Base-by-base conservation (phyloP, 2,113 vertebrate species). In the Taurulus bubalis region DNA sequence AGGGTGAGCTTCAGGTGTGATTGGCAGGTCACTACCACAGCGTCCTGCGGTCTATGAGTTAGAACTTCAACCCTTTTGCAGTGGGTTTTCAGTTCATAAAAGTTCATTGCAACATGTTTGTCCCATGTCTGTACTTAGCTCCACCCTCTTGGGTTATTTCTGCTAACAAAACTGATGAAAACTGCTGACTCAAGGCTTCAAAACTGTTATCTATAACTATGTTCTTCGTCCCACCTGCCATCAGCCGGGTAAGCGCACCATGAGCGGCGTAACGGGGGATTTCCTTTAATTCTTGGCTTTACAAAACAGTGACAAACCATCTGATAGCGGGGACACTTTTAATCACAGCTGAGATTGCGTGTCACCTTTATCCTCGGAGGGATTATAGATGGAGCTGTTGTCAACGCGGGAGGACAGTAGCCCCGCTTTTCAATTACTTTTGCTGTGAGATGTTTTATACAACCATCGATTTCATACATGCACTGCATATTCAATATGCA, bases 321-420 rank as follows among this genome's bases (percentile, higher is more conserved):
- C 34, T 16, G 51, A 69, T 38, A 45, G 22, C 51, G 32, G 40
- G 51, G 56, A 64, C 75, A 63, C 59, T 60, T 81, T 62, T 60
- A 84, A 89, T 82, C 81, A 82, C 45, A 32, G 66, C 38, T 80
- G 72, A 85, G 77, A 79, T 78, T 60, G 58, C 24, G 3, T 24
- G 77, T 63, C 81, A 69, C 51, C 60, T 55, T 72, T 58, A 36
- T 84, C 75, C 77, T 71, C 32, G 0, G 71, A 76, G 77, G 49
- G 16, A 73, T 85, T 78, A 64, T 30, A 69, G 55, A 63, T 56
- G 71, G 71, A 55, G 47, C 53, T 62, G 77, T 66, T 66, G 70
- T 75, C 73, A 73, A 30, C 15, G 51, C 24, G 34, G 55, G 18
- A 67, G 40, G 49, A 84, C 40, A 62, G 55, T 42, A 20, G 28